Base-by-base conservation (phyloP, 2,113 vertebrate genomes). In the Tauraco erythrolophus region DNA sequence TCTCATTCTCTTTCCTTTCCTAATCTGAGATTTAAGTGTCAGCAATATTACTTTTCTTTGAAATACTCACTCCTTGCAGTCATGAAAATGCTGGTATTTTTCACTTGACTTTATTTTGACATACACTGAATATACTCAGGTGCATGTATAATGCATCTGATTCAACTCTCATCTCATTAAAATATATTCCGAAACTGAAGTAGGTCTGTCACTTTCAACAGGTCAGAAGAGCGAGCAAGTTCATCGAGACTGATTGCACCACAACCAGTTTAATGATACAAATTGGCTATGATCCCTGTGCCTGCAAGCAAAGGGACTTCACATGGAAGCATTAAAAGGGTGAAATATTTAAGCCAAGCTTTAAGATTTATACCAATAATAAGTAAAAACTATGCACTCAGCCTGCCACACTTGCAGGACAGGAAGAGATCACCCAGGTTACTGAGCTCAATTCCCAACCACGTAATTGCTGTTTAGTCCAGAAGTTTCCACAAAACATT, bases 261-360 rank as follows among this genome's bases (percentile, higher is more conserved):
- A 28, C 48, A 35, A 11, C 13, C n/a, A 45, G 25, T 66, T 51
- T 45, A 61, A 66, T 6, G 22, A 54, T n/a, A 86, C 22, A 9
- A 62, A 56, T 1, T 21, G 13, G 41, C 48, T 48, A 37, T 0
- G 0, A 76, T 31, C 21, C 14, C 23, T 27, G 24, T 0, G 11
- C 6, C 23, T 25, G 22, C 4, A 71, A 79, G 66, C n/a, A 65
- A 82, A 68, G 57, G 50, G 31, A 90, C 68, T 27, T 76, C 66
- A 60, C 21, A 10, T 2, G 8, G 2, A 79, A 79, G 66, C 66
- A 65, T 3, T 21, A 51, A 83, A 79, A 53, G 3, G 5, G 22
- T 9, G 3, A 84, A 91, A 46, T 2, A 28, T n/a, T 80, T 25
- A 57, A 77, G n/a, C 6, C 9, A 48, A 66, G 46, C 46, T 74